Evolutionary conservation across 2,888 invertebrate genomes (phyloP).

Genomic region (Cotesia congregata): DNA sequence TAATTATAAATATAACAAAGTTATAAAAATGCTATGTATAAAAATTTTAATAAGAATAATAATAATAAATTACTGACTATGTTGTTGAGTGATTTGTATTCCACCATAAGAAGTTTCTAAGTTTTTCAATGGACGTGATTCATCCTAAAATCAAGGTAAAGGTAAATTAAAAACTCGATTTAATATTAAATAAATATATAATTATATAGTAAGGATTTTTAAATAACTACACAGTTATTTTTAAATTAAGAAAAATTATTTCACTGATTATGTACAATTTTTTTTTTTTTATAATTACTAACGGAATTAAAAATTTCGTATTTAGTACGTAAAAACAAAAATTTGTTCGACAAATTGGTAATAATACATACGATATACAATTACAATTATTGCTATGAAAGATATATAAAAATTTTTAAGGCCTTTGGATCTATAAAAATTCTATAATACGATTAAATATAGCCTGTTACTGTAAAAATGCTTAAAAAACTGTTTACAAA

Average conservation of each 20-base stretch:
- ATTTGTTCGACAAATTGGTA: neutral
- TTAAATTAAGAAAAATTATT: neutral
- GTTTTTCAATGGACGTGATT: conserved; percentile 50
- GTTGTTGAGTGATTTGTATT: conserved; percentile 28
- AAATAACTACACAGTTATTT: conserved; percentile 8
- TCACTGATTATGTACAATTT: neutral
- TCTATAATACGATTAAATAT: neutral
- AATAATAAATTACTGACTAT: neutral
- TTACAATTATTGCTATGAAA: neutral
- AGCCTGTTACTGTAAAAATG: neutral
- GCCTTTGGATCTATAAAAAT: neutral
- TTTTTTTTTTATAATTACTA: neutral
- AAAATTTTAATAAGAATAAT: neutral
- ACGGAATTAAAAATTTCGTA: neutral
- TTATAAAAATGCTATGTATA: neutral
- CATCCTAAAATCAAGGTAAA: conserved; percentile 54
- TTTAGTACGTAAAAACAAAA: neutral
- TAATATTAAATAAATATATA: conserved; percentile 28
- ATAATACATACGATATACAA: neutral
- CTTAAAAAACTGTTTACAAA: neutral
- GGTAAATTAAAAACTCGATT: conserved; percentile 13
- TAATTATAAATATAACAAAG: neutral
- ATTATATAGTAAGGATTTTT: conserved; percentile 25
- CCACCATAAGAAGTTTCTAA: conserved; percentile 48
- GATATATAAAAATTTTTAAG: neutral